These are phyloP conservation scores for Junonia oenone DNA, from an alignment of 2,888 invertebrate genomes.

Conservation along the genomic window DNA sequence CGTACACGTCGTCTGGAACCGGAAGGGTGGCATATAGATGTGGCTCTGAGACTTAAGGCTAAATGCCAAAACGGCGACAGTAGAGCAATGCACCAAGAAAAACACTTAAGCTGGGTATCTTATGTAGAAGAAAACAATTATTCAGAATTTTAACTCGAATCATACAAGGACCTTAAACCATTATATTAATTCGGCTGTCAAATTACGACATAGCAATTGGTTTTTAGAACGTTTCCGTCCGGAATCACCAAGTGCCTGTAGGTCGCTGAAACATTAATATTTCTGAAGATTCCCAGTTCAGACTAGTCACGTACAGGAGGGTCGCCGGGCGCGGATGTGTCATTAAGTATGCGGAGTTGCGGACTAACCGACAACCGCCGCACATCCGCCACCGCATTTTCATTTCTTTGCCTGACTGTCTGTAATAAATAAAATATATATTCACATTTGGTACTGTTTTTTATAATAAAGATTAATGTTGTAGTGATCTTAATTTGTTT, in stretches of 20 bases:
- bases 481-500: background rate
- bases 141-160: too few relatives aligned
- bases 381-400: conserved; percentile 24
- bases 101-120: too few relatives aligned
- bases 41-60: too few relatives aligned
- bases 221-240: conserved; percentile 15
- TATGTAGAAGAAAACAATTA: too few relatives aligned
- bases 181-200: conserved; percentile 6
- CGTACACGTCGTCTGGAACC: too few relatives aligned
- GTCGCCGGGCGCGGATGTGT: conserved; percentile 18
- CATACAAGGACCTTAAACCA: background rate
- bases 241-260: conserved; percentile 22
- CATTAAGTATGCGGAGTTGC: conserved; percentile 28
- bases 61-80: too few relatives aligned
- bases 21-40: too few relatives aligned
- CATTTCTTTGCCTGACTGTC: conserved; percentile 21
- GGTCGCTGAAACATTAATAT: conserved; percentile 33
- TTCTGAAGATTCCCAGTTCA: conserved; percentile 15
- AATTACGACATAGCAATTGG: conserved; percentile 21
- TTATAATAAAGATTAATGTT: background rate
- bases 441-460: background rate
- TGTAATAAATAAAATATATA: conserved; percentile 20
- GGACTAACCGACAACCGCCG: conserved; percentile 14
- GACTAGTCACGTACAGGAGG: conserved; percentile 23
- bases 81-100: too few relatives aligned